Evolutionary conservation across 2,888 invertebrate species (phyloP), one percentile per base, ranked within the genome.

Genomic region (Morpho deidamia): DNA sequence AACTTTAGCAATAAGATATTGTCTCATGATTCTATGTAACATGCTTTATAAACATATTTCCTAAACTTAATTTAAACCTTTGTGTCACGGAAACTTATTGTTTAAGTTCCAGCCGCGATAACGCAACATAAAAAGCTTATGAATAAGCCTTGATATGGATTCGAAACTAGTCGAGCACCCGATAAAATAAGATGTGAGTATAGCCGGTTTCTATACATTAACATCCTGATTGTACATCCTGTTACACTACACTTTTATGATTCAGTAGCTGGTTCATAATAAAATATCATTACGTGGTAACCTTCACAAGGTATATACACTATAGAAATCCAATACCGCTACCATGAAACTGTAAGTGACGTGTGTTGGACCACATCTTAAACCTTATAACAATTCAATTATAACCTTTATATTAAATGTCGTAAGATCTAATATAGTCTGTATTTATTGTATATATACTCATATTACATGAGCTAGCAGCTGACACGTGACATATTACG

Each of bases 301-400:
- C 80, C 81, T 81, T 80, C 79, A 69, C 68, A 70, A 69, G 66
- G 61, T 54, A 34, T 32, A 1, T 51, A 14, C 11, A 41, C 66
- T 64, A 71, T 75, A 71, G 78, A 76, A 76, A 80, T 76, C 70
- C 67, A 69, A 79, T 66, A 73, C 74, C 68, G 62, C 62, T 64
- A 72, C 74, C 74, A 71, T 77, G 77, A 73, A 71, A 65, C 61
- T 51, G 43, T 12, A 34, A 40, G 32, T 47, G 40, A 7, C 33
- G 33, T 44, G 11, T 35, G 34, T 34, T 44, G 44, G 44, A 11
- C 33, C 32, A 35, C 34, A 11, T 34, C 40, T 11, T 32, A n/a
- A 7, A 23, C 12, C 23, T n/a, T 12, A 35, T 35, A 35, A 7
- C 4, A 12, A 9, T 12, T 33, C 33, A 44, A 44, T 34, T 11